Evolutionary conservation across 2,797 vertebrate species (phyloP).

Genomic region (Margarornis squamiger): DNA sequence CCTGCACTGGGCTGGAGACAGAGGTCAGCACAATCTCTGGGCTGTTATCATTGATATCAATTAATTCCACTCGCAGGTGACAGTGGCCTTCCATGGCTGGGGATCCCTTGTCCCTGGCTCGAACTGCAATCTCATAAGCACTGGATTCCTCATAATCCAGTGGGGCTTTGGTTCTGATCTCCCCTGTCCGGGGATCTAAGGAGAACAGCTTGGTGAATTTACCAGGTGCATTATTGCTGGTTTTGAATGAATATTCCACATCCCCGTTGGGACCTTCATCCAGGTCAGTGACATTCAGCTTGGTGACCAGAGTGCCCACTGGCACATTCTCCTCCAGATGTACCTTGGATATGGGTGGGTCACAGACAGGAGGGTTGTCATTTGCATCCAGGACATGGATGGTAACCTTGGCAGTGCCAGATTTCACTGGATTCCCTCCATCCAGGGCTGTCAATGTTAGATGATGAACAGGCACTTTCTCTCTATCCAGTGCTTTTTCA

Average conservation of each 20-base stretch:
- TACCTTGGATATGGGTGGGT: conserved; percentile 68
- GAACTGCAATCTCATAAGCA: conserved; percentile 65
- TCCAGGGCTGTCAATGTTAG: conserved; percentile 66
- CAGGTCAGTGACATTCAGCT: conserved; percentile 68
- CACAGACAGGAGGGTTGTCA: conserved; percentile 70
- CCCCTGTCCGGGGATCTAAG: conserved; percentile 65
- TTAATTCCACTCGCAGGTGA: conserved; percentile 70
- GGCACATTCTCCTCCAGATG: conserved; percentile 62
- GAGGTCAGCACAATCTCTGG: conserved; percentile 69
- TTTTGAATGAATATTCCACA: conserved; percentile 78
- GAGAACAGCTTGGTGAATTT: conserved; percentile 64
- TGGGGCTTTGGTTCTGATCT: conserved; percentile 61
- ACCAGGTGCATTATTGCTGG: conserved; percentile 70
- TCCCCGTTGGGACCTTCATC: conserved; percentile 74
- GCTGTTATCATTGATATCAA: conserved; percentile 73
- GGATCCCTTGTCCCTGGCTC: conserved; percentile 72
- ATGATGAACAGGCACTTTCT: conserved; percentile 60
- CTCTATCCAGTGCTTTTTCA: conserved; percentile 70
- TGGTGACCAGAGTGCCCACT: conserved; percentile 66
- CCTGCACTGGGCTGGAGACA: conserved; percentile 70
- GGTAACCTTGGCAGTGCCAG: conserved; percentile 64
- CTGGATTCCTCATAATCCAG: conserved; percentile 70
- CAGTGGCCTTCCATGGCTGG: conserved; percentile 74
- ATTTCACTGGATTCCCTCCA: conserved; percentile 59
- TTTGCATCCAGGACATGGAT: conserved; percentile 71